Conservation (phyloP, 2,113 vertebrate species). For the Percina caprodes region DNA sequence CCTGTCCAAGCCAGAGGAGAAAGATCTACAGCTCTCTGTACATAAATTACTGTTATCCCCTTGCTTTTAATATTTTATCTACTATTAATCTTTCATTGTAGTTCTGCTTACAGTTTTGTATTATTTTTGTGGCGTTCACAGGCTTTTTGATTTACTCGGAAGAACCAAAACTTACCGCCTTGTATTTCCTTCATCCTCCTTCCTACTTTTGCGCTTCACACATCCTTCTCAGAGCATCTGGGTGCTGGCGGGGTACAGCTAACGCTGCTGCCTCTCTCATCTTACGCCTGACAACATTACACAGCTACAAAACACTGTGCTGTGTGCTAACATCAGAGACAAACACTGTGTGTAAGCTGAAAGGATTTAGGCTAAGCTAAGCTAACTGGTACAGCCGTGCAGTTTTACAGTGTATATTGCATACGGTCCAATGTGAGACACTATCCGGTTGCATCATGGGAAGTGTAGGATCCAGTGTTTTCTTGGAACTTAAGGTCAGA, state of each 20-base stretch:
- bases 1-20: neutral
- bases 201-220: conserved; percentile 44
- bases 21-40: neutral
- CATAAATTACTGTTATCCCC: neutral
- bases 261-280: conserved; percentile 48
- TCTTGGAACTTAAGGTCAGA: neutral
- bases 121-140: neutral
- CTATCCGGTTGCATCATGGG: neutral
- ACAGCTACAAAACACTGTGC: conserved; percentile 18
- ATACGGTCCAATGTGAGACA: neutral
- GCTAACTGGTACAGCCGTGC: neutral
- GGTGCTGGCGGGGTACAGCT: conserved; percentile 31
- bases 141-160: conserved; percentile 2
- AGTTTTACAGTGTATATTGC: neutral
- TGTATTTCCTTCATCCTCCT: conserved; percentile 13
- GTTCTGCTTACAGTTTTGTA: neutral
- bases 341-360: neutral
- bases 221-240: conserved; percentile 70
- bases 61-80: neutral
- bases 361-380: conserved; percentile 25
- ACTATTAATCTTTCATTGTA: conserved; percentile 10
- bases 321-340: neutral
- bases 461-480: neutral
- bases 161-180: neutral
- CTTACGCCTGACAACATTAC: conserved; percentile 43